These are phyloP conservation scores for Cyclura pinguis DNA, from an alignment of 2,797 vertebrate genomes.

Conservation along the genomic window DNA sequence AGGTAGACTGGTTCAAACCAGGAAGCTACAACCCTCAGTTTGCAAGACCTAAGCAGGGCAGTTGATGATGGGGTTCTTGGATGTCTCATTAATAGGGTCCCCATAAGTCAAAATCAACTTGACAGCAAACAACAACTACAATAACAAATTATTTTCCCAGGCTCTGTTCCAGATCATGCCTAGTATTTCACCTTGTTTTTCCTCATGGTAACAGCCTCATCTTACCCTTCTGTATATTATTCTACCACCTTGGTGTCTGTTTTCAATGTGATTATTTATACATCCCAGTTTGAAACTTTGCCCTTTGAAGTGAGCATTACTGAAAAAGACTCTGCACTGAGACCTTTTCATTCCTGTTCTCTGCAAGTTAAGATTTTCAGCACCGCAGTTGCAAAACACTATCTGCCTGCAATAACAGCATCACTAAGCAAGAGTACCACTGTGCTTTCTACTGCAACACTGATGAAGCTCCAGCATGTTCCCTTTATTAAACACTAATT, in stretches of 20 bases:
- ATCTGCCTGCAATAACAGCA: not conserved
- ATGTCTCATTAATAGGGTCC: too few species aligned
- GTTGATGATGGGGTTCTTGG: too few species aligned
- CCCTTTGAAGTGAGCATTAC: not conserved
- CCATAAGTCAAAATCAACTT: too few species aligned
- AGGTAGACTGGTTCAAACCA: too few species aligned
- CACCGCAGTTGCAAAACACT: not conserved
- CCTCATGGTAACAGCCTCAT: not conserved
- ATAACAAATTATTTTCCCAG: too few species aligned
- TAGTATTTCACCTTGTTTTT: not conserved
- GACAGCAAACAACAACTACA: too few species aligned
- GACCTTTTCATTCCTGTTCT: not conserved
- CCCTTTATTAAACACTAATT: not conserved
- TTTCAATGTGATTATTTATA: slow-evolving; percentile 9
- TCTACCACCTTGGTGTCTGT: not conserved
- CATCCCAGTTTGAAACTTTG: not conserved
- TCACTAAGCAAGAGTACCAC: not conserved
- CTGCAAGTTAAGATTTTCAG: not conserved
- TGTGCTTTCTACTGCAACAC: not conserved
- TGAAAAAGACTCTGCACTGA: not conserved
- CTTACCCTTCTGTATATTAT: not conserved
- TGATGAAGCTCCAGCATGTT: not conserved
- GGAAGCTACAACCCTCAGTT: too few species aligned
- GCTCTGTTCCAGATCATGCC: not conserved
- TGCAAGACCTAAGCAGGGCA: too few species aligned